These are phyloP conservation scores for Bombus ignitus DNA, from an alignment of 1,140 invertebrate genomes.

Conservation along the genomic window DNA sequence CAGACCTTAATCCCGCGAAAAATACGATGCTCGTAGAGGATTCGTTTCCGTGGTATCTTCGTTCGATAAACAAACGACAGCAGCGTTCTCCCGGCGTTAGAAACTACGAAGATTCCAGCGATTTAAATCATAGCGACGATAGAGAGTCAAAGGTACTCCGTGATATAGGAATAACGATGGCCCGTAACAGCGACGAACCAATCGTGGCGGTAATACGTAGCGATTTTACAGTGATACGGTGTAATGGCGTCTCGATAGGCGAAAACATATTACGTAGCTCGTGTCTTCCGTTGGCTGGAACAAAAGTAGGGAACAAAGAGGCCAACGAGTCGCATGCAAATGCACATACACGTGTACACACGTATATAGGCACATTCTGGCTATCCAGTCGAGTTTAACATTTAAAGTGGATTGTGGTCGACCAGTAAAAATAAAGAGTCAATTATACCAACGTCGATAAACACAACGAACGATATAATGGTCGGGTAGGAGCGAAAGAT, in stretches of 20 bases:
- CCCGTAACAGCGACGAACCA: neutral
- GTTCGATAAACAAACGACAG: neutral
- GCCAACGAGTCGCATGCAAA: neutral
- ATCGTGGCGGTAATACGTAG: neutral
- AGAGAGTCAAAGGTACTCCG: neutral
- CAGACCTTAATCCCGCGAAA: neutral
- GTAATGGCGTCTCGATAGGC: constrained; percentile 18
- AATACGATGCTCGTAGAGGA: neutral
- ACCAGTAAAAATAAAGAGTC: constrained; percentile 21
- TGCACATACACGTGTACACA: neutral
- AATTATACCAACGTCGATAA: constrained; percentile 25
- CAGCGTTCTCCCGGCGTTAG: neutral
- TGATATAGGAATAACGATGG: neutral
- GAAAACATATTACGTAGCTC: constrained; percentile 21
- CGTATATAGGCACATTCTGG: neutral
- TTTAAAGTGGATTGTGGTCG: constrained; percentile 42
- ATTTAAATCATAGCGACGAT: constrained; percentile 4
- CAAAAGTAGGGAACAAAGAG: constrained; percentile 5
- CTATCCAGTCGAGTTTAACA: constrained; percentile 23
- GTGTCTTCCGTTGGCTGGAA: constrained; percentile 6
- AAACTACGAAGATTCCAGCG: neutral
- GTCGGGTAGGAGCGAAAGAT: neutral
- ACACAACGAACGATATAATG: neutral
- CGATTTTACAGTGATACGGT: constrained; percentile 19
- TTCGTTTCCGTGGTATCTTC: no score